These are phyloP conservation scores for Drosophila carrolli DNA, from an alignment of 1,140 invertebrate species.

Conservation along the genomic window DNA sequence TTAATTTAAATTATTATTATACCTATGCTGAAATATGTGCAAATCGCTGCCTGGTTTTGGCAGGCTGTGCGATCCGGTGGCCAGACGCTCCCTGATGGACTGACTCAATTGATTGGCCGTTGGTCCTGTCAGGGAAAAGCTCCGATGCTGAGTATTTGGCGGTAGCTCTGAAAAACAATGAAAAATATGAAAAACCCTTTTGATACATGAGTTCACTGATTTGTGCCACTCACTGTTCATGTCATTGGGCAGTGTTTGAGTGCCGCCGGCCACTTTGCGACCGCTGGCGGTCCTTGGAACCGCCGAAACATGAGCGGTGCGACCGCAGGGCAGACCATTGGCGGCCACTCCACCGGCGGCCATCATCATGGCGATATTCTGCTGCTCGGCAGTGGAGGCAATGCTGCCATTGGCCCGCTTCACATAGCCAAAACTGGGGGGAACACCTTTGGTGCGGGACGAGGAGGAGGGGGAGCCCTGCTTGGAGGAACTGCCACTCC, in stretches of 20 bases:
- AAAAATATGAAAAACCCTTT: background rate
- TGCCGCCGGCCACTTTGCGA: conserved; percentile 94
- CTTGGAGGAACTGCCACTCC: conserved; percentile 84
- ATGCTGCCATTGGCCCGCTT: conserved; percentile 89
- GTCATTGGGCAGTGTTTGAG: conserved; percentile 93
- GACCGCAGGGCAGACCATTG: conserved; percentile 81
- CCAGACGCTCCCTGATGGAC: conserved; percentile 91
- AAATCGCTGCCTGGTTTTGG: conserved; percentile 90
- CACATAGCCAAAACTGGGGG: conserved; percentile 93
- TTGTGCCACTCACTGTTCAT: conserved; percentile 87
- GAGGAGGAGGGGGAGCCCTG: conserved; percentile 85
- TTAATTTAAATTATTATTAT: background rate
- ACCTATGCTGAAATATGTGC: conserved; percentile 84
- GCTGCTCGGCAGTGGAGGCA: conserved; percentile 85
- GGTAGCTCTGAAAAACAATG: conserved; percentile 60
- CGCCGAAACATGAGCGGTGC: conserved; percentile 93
- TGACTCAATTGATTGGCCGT: conserved; percentile 93
- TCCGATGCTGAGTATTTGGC: conserved; percentile 87
- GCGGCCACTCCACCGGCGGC: conserved; percentile 83
- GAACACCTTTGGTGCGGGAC: conserved; percentile 88
- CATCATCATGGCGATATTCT: conserved; percentile 83
- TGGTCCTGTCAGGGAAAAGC: conserved; percentile 92
- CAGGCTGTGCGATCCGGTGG: conserved; percentile 91
- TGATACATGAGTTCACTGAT: background rate
- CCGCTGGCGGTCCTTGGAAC: conserved; percentile 91